phyloP scores from a whole-genome alignment of 2,797 vertebrate genomes.

The Trachurus trachurus region DNA sequence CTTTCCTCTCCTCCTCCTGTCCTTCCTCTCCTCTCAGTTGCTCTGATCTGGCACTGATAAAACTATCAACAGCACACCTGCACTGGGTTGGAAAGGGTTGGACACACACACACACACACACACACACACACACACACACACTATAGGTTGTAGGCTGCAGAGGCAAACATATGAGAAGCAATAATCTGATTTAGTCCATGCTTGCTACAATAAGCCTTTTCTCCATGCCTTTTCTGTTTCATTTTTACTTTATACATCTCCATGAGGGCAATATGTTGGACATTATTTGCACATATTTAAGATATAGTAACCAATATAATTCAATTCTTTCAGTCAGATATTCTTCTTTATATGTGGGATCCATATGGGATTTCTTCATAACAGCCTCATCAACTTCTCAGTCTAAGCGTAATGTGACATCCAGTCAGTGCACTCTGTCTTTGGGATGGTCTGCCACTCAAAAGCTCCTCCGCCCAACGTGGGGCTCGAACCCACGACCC shows the following conservation, averaged over 20 bases:
- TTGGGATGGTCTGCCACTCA: too few relatives aligned
- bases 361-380: too few relatives aligned
- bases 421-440: too few relatives aligned
- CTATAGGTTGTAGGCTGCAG: constrained; percentile 3
- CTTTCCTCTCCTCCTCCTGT: not conserved
- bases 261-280: not conserved
- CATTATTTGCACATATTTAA: not conserved
- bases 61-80: constrained; percentile 84
- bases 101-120: constrained; percentile 25
- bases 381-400: too few relatives aligned
- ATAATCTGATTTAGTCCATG: constrained; percentile 19
- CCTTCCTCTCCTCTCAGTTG: not conserved
- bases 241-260: not conserved
- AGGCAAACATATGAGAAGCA: constrained; percentile 29
- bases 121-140: not conserved
- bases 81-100: constrained; percentile 34
- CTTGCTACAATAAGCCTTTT: constrained; percentile 24
- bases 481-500: too few relatives aligned
- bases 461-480: too few relatives aligned
- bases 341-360: too few relatives aligned
- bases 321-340: too few relatives aligned
- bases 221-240: not conserved
- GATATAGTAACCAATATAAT: not conserved
- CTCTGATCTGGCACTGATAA: constrained; percentile 68
- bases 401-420: too few relatives aligned